Evolutionary conservation across 2,888 invertebrate species (phyloP), one percentile per base, ranked within the genome.

Genomic region (Syritta pipiens): DNA sequence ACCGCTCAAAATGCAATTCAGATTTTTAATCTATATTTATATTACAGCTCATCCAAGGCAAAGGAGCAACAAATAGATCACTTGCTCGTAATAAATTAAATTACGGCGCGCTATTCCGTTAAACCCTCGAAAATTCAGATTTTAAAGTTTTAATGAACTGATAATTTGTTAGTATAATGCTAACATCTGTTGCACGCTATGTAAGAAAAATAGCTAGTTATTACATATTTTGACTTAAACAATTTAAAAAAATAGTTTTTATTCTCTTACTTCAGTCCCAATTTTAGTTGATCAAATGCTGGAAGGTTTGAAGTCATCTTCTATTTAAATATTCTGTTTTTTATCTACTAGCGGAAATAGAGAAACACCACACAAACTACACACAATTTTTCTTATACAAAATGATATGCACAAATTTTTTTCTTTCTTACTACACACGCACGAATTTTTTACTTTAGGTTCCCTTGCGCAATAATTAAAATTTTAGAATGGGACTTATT

Each of bases 231-330:
- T 4, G 14, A 4, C 26, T n/a, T n/a, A n/a, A n/a, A n/a, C n/a
- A n/a, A n/a, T n/a, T n/a, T n/a, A n/a, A n/a, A n/a, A n/a, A n/a
- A n/a, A n/a, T n/a, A n/a, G n/a, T n/a, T n/a, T n/a, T n/a, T n/a
- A n/a, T n/a, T n/a, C n/a, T n/a, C 87, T 87, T 85, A 87, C 87
- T 87, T 87, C 40, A 87, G 83, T 71, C 87, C 87, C 81, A 87
- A 84, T 84, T 87, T 88, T 32, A 87, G 84, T 84, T 87, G 87
- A 81, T 87, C 87, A 82, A 87, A 82, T 60, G 87, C 85, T 76
- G 87, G 85, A 83, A 87, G 84, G 48, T 72, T 81, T 46, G 87
- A 86, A 81, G 86, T 83, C 87, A 87, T 87, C 69, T 84, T 86
- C n/a, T n/a, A n/a, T n/a, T n/a, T n/a, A n/a, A n/a, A n/a, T n/a